Percentiles rank a stretch among this genome's conserved stretches.
phyloP scores from a whole-genome alignment of 2,797 vertebrate genomes.

The Myotis planiceps region DNA sequence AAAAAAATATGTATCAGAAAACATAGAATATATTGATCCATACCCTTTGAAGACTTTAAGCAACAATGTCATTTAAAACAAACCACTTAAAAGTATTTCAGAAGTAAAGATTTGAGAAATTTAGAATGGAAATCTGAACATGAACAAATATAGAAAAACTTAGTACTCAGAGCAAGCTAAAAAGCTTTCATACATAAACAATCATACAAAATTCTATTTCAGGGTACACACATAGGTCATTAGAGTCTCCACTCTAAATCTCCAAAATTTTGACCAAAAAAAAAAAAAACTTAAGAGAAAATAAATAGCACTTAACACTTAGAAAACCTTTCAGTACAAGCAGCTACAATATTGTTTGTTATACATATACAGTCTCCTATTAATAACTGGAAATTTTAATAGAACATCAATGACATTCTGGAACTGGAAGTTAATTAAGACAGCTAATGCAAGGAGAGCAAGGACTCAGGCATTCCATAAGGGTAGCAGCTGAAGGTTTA shows the following conservation, averaged over 20 bases:
- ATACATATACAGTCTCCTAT: not conserved
- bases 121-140: constrained; percentile 45
- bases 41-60: not conserved
- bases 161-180: constrained; percentile 4
- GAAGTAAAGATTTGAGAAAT: constrained; percentile 46
- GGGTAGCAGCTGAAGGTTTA: constrained; percentile 28
- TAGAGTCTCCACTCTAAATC: constrained; percentile 37
- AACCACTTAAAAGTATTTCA: not conserved
- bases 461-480: constrained; percentile 53
- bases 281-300: not conserved
- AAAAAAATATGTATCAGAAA: not conserved
- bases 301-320: constrained; percentile 2
- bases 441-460: constrained; percentile 44
- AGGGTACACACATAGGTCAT: not conserved
- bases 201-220: not conserved
- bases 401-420: constrained; percentile 17
- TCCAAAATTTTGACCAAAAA: not conserved
- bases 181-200: not conserved
- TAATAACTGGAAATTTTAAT: constrained; percentile 15
- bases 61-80: not conserved
- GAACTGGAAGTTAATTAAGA: not conserved
- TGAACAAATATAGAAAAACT: constrained; percentile 17
- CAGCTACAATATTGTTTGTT: constrained; percentile 5
- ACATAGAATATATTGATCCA: not conserved
- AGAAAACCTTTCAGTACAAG: constrained; percentile 6